Evolutionary conservation across 2,113 vertebrate genomes (phyloP).

Genomic region (Calyptommatus sinebrachiatus): DNA sequence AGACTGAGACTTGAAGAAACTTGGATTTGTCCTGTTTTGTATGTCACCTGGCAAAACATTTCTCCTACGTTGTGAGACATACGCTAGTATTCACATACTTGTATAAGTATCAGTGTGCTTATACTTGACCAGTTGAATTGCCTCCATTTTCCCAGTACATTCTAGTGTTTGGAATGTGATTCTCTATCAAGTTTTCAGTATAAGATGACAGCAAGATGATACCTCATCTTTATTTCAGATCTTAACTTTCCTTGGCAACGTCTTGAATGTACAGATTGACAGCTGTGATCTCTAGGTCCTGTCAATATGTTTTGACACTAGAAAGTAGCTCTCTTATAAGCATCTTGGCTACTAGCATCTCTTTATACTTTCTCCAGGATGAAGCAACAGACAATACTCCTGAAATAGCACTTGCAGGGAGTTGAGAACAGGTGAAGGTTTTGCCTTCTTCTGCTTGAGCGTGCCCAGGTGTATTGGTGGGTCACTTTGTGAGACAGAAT

Average conservation of each 20-base stretch:
- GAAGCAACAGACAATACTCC: no score
- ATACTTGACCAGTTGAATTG: not conserved
- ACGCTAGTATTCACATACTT: no score
- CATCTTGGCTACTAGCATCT: not conserved
- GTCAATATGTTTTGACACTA: not conserved
- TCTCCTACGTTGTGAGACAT: not conserved
- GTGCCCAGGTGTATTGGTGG: no score
- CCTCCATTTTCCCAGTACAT: no score
- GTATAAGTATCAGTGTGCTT: not conserved
- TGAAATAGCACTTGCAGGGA: no score
- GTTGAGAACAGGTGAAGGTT: no score
- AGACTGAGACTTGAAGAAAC: fast-evolving
- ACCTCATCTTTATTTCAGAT: not conserved
- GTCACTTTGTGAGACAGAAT: no score
- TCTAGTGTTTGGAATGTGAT: not conserved
- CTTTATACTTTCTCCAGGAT: no score
- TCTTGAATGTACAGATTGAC: not conserved
- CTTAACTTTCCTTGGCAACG: not conserved
- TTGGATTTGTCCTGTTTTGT: no score
- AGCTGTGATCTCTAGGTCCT: not conserved
- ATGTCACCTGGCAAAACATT: not conserved
- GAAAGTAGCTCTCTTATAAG: not conserved
- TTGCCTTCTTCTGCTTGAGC: no score
- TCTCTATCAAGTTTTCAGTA: not conserved
- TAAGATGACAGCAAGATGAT: fast-evolving